A percentile compares a stretch with the other conserved stretches of the same genome.
phyloP scores from a whole-genome alignment of 2,888 invertebrate species.

The Dryocosmus kuriphilus region DNA sequence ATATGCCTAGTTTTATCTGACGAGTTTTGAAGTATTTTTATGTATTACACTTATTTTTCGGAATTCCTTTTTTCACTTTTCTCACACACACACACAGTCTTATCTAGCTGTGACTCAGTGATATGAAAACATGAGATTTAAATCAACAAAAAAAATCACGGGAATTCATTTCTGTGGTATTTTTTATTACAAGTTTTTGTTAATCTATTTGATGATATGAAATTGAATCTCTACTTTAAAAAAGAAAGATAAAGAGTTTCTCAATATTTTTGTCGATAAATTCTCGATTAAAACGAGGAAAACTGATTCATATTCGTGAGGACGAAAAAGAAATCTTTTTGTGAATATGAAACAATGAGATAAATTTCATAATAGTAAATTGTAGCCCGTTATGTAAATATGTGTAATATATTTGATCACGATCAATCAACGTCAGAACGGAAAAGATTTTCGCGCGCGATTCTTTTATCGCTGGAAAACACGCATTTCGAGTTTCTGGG shows the following conservation, averaged over 20 bases:
- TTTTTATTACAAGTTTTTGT: conserved; percentile 24
- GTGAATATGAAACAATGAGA: conserved; percentile 18
- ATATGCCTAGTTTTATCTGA: background rate
- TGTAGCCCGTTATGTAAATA: background rate
- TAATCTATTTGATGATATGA: conserved; percentile 12
- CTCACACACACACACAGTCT: too few species aligned
- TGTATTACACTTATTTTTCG: background rate
- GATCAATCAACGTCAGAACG: conserved; percentile 33
- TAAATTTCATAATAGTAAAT: conserved; percentile 1
- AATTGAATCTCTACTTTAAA: background rate
- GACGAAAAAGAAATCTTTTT: background rate
- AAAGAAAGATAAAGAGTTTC: background rate
- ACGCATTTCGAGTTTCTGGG: conserved; percentile 43
- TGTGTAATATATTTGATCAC: conserved; percentile 12
- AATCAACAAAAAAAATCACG: conserved; percentile 22
- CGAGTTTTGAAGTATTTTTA: background rate
- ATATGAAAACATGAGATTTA: conserved; percentile 7
- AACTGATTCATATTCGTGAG: background rate
- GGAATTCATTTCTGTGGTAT: background rate
- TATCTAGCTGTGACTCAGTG: conserved; percentile 5
- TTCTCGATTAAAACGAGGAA: background rate
- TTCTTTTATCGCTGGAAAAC: conserved; percentile 35
- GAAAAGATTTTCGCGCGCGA: conserved; percentile 28
- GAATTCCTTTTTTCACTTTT: background rate
- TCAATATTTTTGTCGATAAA: background rate